Conservation (phyloP, 1,140 invertebrate species). For the Eupeodes corollae region DNA sequence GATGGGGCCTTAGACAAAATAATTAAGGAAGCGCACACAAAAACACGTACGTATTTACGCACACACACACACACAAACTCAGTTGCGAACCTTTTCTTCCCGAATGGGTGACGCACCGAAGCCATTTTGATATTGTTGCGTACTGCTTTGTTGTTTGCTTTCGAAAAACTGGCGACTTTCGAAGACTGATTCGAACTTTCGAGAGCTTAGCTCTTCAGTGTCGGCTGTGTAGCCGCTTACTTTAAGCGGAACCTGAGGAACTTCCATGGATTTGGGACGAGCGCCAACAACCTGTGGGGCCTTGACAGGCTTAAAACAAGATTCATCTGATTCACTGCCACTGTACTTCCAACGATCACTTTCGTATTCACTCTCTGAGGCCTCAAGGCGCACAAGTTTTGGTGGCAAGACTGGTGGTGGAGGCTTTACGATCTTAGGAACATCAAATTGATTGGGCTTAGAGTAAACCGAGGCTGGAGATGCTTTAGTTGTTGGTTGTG, state of each 20-base stretch:
- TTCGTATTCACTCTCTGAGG: conserved; percentile 59
- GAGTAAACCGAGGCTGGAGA: conserved; percentile 7
- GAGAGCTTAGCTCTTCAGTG: conserved; percentile 47
- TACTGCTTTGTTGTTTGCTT: conserved; percentile 1
- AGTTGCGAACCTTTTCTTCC: conserved; percentile 31
- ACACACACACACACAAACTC: no score
- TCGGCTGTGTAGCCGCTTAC: conserved; percentile 61
- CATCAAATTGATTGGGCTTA: neutral
- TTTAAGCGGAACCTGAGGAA: conserved; percentile 21
- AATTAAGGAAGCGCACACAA: no score
- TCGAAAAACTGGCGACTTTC: neutral
- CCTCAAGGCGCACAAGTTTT: conserved; percentile 46
- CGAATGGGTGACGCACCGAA: conserved; percentile 3
- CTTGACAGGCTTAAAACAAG: conserved; percentile 43
- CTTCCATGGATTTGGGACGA: conserved; percentile 6
- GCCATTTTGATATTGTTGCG: no score
- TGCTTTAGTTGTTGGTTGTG: conserved; percentile 12
- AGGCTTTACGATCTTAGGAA: conserved; percentile 16
- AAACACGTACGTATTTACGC: no score
- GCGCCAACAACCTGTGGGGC: conserved; percentile 38
- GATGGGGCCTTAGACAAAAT: no score
- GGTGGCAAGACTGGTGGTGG: conserved; percentile 46
- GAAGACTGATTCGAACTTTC: conserved; percentile 24
- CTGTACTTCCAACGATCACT: conserved; percentile 59
- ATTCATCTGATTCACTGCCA: conserved; percentile 55